phyloP scores from a whole-genome alignment of 2,888 invertebrate species.

The Julus scandinavius region DNA sequence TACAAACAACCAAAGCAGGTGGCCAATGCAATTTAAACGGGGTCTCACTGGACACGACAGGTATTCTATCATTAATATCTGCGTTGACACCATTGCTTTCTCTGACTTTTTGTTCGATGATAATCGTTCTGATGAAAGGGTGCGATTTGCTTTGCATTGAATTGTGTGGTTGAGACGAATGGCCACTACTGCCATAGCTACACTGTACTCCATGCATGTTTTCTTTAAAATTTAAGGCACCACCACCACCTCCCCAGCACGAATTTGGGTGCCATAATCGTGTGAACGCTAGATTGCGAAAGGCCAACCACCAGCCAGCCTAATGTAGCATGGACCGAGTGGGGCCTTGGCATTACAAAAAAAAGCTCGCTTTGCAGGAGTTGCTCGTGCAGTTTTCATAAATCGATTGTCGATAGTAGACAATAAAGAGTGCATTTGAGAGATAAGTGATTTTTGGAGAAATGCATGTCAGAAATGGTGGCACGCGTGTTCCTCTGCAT shows the following conservation, averaged over 20 bases:
- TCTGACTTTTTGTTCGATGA: neutral
- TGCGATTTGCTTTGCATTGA: too few relatives aligned
- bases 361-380: neutral
- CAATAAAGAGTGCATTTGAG: neutral
- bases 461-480: neutral
- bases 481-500: too few relatives aligned
- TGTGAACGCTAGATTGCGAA: neutral
- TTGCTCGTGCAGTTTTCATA: neutral
- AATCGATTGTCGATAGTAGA: constrained; percentile 19
- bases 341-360: neutral
- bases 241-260: too few relatives aligned
- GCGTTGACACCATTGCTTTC: neutral
- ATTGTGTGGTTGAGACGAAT: too few relatives aligned
- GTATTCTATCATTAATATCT: neutral
- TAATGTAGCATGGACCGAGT: neutral
- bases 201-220: too few relatives aligned
- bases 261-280: neutral
- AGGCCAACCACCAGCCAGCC: neutral
- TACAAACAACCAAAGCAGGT: neutral
- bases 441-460: neutral
- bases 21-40: neutral
- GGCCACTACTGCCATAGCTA: too few relatives aligned
- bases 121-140: too few relatives aligned
- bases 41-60: neutral
- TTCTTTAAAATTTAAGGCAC: too few relatives aligned